Base-by-base conservation (phyloP, 1,140 invertebrate genomes). In the Drosophila mojavensis region DNA sequence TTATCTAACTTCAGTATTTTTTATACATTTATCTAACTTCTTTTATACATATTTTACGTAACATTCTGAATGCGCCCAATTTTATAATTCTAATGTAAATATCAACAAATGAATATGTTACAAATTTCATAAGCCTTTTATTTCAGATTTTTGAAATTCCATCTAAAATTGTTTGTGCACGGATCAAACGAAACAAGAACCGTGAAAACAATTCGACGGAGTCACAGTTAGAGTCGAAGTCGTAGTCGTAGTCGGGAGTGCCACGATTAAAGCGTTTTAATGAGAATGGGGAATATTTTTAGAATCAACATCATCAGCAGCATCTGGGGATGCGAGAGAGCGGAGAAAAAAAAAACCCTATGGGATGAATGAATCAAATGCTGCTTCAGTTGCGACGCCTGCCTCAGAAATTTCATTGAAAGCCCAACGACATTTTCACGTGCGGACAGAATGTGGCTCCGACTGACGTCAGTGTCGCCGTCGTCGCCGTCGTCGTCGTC, bases 401-500 rank as follows among this genome's bases (percentile, higher is more conserved):
- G 43, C 43, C 43, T 17, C 43, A 47, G 41, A 61, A 67, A 67
- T 73, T 73, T 39, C 59, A 73, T 68, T 68, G 62, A 73, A 73
- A 58, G 45, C 54, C 47, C 47, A 41, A 43, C 72, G 72, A 75
- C 65, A 63, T 75, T 63, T 75, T 56, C 53, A 63, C 58, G 66
- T 70, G 53, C 39, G 43, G 24, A 17, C 54, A 17, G 45, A 59
- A 58, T 66, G 36, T 59, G 39, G 39, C 50, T 24, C 15, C 39
- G 43, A 39, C 56, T 68, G 70, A 73, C 64, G 69, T 67, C 70
- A 68, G 48, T 41, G 55, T 48, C 55, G 5, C 10, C 64, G 69
- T 67, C 70, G 66, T 15, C 36, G 55, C 55, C 48, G 10, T 9
- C 43, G 68, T 65, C 20, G 20, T 24, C 20, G 55, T 55, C 55